Evolutionary conservation across 2,797 vertebrate species (phyloP).

Genomic region (Philypnodon macrostomus): DNA sequence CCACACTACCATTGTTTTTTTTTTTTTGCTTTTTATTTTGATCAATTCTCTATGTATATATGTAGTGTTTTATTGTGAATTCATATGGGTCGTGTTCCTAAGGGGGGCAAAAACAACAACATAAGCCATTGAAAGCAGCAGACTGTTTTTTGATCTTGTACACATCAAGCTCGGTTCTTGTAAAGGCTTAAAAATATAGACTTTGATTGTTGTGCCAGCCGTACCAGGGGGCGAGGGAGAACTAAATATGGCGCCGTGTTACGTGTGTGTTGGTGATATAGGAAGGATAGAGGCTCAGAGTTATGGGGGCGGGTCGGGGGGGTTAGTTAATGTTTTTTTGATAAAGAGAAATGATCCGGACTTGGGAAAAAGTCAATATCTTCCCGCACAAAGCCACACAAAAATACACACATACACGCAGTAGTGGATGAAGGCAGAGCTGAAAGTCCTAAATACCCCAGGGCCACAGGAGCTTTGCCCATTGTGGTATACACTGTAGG

Average conservation of each 20-base stretch:
- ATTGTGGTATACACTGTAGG: conserved; percentile 84
- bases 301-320: conserved; percentile 22
- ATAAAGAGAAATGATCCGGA: conserved; percentile 83
- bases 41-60: conserved; percentile 74
- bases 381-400: conserved; percentile 60
- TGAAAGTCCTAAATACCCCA: conserved; percentile 81
- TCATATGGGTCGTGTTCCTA: conserved; percentile 15
- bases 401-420: conserved; percentile 7
- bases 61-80: conserved; percentile 47
- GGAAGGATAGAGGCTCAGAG: conserved; percentile 12
- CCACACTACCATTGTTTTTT: conserved; percentile 36
- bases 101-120: conserved; percentile 8
- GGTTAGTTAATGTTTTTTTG: conserved; percentile 80
- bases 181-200: conserved; percentile 55
- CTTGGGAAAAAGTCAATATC: conserved; percentile 81
- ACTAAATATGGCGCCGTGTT: conserved; percentile 70
- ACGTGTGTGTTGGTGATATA: conserved; percentile 20
- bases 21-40: conserved; percentile 12
- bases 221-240: conserved; percentile 41
- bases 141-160: conserved; percentile 63
- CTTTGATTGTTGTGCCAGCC: conserved; percentile 73
- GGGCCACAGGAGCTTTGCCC: conserved; percentile 86
- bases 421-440: conserved; percentile 79
- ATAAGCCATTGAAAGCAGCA: conserved; percentile 50
- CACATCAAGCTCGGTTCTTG: conserved; percentile 64